A percentile compares a stretch with the other conserved stretches of the same genome.
These are phyloP conservation scores for Planococcus citri DNA, from an alignment of 1,140 invertebrate species.

Conservation along the genomic window DNA sequence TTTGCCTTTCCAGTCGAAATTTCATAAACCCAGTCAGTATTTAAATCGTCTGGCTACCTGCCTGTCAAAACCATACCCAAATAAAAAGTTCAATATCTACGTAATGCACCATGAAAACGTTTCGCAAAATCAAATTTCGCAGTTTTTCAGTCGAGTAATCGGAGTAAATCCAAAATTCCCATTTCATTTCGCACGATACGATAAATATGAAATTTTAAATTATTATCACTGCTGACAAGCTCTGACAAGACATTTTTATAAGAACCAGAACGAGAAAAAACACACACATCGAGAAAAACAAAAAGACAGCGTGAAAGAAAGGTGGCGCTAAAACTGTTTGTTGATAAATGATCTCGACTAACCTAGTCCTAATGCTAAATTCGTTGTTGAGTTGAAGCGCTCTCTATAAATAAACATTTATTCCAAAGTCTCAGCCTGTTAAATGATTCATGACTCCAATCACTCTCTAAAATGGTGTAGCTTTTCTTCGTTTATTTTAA, in stretches of 20 bases:
- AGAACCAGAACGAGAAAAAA: no score
- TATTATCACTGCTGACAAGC: background rate
- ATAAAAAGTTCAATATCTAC: no score
- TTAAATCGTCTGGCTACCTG: no score
- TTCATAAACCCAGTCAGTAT: no score
- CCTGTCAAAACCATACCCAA: no score
- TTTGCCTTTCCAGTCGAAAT: no score
- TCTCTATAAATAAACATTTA: constrained; percentile 20
- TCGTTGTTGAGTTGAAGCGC: background rate
- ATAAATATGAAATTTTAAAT: constrained; percentile 2
- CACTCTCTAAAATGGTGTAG: constrained; percentile 7
- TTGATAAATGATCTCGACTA: constrained; percentile 9
- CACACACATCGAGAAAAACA: background rate
- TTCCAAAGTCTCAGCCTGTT: constrained; percentile 9
- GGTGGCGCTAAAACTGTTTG: background rate
- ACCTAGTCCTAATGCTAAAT: constrained; percentile 11
- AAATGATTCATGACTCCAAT: constrained; percentile 19
- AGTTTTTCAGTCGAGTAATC: no score
- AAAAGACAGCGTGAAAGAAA: background rate
- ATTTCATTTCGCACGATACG: background rate
- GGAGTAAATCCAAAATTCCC: no score
- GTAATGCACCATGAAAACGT: no score
- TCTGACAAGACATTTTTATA: no score
- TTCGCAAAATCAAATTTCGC: no score
- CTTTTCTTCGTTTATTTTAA: background rate